Evolutionary conservation across 2,888 invertebrate genomes (phyloP).

Genomic region (Camponotus fellah): DNA sequence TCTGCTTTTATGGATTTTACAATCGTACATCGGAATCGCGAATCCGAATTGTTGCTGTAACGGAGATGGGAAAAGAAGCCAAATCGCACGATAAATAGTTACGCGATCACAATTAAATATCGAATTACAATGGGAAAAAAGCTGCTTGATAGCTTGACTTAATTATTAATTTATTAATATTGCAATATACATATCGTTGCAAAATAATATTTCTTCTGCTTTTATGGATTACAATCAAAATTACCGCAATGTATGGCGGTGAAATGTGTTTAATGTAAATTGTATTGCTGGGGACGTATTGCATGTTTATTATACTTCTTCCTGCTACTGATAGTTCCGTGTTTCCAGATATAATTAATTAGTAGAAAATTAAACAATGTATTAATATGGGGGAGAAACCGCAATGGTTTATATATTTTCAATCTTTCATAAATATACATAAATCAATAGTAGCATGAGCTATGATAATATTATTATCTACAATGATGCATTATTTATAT

Average conservation of each 20-base stretch:
- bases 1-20: not conserved
- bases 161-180: constrained; percentile 24
- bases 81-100: constrained; percentile 26
- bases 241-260: not conserved
- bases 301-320: not conserved
- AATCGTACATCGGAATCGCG: constrained; percentile 17
- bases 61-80: constrained; percentile 5
- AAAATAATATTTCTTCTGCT: not conserved
- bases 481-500: not conserved
- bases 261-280: not conserved
- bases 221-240: not conserved
- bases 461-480: not conserved
- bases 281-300: not conserved
- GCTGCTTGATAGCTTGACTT: constrained; percentile 20
- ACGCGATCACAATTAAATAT: not conserved
- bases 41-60: constrained; percentile 22
- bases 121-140: constrained; percentile 17
- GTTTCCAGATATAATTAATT: not conserved
- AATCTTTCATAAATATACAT: not conserved
- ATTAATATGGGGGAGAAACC: not conserved
- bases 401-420: not conserved
- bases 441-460: not conserved
- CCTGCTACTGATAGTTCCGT: not conserved
- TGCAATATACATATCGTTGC: not conserved
- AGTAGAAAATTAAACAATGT: not conserved